Percentiles rank a stretch among this genome's conserved stretches.
These are phyloP conservation scores for Coregonus suidteri DNA, from an alignment of 2,797 vertebrate genomes.

Conservation along the genomic window DNA sequence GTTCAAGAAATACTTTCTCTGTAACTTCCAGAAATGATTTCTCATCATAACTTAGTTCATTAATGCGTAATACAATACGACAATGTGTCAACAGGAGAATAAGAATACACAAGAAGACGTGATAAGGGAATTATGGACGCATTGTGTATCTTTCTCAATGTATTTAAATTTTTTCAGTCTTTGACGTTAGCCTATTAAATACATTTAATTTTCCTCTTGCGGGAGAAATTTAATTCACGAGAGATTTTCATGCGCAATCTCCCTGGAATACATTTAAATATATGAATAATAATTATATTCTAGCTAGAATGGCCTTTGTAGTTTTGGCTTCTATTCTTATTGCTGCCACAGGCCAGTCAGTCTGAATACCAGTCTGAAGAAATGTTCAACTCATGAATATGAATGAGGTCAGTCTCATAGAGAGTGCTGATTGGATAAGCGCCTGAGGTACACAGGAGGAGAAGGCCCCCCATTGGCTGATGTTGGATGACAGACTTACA, in stretches of 20 bases:
- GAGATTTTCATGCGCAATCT: slow-evolving; percentile 57
- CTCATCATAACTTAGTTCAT: neutral
- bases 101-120: slow-evolving; percentile 24
- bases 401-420: slow-evolving; percentile 55
- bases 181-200: slow-evolving; percentile 35
- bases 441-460: slow-evolving; percentile 31
- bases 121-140: slow-evolving; percentile 22
- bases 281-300: slow-evolving; percentile 69
- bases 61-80: neutral
- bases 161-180: slow-evolving; percentile 31
- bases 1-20: neutral
- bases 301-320: slow-evolving; percentile 58
- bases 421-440: slow-evolving; percentile 64
- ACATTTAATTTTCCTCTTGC: slow-evolving; percentile 50
- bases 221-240: slow-evolving; percentile 67
- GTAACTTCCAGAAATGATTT: neutral
- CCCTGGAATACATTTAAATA: slow-evolving; percentile 71
- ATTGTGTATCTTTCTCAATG: slow-evolving; percentile 52
- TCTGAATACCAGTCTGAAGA: slow-evolving; percentile 65
- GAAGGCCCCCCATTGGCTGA: slow-evolving; percentile 21
- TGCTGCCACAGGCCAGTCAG: slow-evolving; percentile 56
- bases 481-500: neutral
- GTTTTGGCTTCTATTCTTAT: slow-evolving; percentile 44
- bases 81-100: slow-evolving; percentile 12
- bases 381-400: slow-evolving; percentile 72